Percentiles rank a stretch among this genome's conserved stretches.
phyloP scores from a whole-genome alignment of 2,113 vertebrate genomes.

The Cebidichthys violaceus region DNA sequence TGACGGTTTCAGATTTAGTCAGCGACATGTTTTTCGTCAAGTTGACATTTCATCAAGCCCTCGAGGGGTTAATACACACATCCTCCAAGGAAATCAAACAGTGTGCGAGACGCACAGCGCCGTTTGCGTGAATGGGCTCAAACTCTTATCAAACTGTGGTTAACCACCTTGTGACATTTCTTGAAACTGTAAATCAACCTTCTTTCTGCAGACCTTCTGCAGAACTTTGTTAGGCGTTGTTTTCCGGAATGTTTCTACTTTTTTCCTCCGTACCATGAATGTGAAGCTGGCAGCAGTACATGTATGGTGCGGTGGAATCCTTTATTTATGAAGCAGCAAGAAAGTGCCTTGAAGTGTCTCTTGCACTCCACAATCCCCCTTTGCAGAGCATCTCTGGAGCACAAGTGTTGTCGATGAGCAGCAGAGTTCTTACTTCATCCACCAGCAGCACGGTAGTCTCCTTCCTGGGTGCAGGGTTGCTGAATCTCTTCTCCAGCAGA shows the following conservation, averaged over 20 bases:
- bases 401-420: not conserved
- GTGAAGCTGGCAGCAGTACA: too few relatives aligned
- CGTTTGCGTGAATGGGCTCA: too few relatives aligned
- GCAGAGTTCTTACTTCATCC: constrained; percentile 88
- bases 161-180: not conserved
- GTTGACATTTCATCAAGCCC: not conserved
- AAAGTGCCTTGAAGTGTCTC: too few relatives aligned
- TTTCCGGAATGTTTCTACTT: too few relatives aligned
- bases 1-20: not conserved
- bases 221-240: too few relatives aligned
- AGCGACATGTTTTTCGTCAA: not conserved
- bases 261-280: too few relatives aligned
- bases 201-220: too few relatives aligned
- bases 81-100: too few relatives aligned
- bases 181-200: not conserved
- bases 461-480: constrained; percentile 83
- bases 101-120: not conserved
- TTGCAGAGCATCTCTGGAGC: too few relatives aligned
- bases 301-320: too few relatives aligned
- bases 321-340: too few relatives aligned
- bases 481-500: constrained; percentile 91
- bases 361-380: too few relatives aligned
- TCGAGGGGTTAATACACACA: not conserved
- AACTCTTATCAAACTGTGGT: not conserved
- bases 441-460: constrained; percentile 92